A percentile compares a stretch with the other conserved stretches of the same genome.
These are phyloP conservation scores for Timema podura DNA, from an alignment of 2,888 invertebrate species.

Conservation along the genomic window DNA sequence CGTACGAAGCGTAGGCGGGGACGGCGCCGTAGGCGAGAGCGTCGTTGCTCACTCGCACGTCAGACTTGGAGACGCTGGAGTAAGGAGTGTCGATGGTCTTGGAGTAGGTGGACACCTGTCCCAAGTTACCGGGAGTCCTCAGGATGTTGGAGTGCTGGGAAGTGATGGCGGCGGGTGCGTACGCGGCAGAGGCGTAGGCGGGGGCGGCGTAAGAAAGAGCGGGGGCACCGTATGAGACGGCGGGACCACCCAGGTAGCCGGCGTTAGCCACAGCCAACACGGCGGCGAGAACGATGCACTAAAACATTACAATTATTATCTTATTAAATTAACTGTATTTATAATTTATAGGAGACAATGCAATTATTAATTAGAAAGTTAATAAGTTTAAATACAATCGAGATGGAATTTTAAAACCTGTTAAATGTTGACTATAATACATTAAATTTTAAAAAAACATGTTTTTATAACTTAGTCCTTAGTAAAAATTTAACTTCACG, in stretches of 20 bases:
- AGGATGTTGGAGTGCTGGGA: conserved; percentile 51
- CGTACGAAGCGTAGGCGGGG: conserved; percentile 23
- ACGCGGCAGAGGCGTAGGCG: conserved; percentile 45
- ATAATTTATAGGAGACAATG: too few species aligned
- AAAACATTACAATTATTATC: too few species aligned
- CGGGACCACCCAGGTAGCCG: conserved; percentile 12
- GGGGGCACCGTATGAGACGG: conserved; percentile 30
- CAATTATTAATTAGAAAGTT: too few species aligned
- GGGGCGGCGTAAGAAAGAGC: conserved; percentile 39
- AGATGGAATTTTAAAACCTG: too few species aligned
- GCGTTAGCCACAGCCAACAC: conserved; percentile 23
- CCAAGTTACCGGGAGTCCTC: conserved; percentile 62
- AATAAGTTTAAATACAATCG: too few species aligned
- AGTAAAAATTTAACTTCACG: too few species aligned
- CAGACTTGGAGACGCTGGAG: conserved; percentile 66
- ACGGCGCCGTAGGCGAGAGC: conserved; percentile 43
- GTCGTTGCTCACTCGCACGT: conserved; percentile 56
- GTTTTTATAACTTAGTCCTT: too few species aligned
- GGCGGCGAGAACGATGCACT: conserved; percentile 22
- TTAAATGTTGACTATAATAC: too few species aligned
- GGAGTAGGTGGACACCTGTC: conserved; percentile 60
- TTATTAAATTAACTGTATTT: too few species aligned
- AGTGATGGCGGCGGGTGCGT: conserved; percentile 47
- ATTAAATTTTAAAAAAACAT: too few species aligned
- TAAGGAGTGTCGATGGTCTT: conserved; percentile 69